phyloP scores from a whole-genome alignment of 2,797 vertebrate species.

The Melopsittacus undulatus region DNA sequence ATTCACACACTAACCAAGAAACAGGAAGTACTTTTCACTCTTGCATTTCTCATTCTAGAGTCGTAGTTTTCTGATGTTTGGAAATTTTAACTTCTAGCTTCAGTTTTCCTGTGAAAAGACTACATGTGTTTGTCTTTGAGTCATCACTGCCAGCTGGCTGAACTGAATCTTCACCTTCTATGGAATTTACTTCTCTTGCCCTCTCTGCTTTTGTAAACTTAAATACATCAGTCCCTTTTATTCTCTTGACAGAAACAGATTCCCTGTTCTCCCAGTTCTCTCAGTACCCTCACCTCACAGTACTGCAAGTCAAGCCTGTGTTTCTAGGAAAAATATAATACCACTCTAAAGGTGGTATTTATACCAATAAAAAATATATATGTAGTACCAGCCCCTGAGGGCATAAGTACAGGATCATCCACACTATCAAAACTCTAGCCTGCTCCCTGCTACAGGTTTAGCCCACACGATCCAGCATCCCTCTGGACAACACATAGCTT shows the following conservation, averaged over 20 bases:
- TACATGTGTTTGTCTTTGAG: not conserved
- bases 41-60: not conserved
- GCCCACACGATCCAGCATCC: not conserved
- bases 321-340: not conserved
- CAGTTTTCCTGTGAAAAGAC: not conserved
- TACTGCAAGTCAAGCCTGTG: not conserved
- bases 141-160: not conserved
- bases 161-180: not conserved
- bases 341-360: not conserved
- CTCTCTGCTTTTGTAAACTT: not conserved
- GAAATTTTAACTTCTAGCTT: not conserved
- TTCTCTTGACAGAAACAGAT: not conserved
- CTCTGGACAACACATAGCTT: accelerated
- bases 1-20: not conserved
- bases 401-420: not conserved
- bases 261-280: not conserved
- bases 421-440: not conserved
- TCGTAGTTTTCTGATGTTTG: not conserved
- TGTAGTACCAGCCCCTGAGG: not conserved
- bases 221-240: not conserved
- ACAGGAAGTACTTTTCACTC: not conserved
- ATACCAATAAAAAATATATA: not conserved
- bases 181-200: not conserved
- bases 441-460: not conserved
- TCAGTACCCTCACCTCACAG: not conserved